A percentile compares a stretch with the other conserved stretches of the same genome.
These are phyloP conservation scores for Tenthredo mesomela DNA, from an alignment of 2,888 invertebrate species.

Conservation along the genomic window DNA sequence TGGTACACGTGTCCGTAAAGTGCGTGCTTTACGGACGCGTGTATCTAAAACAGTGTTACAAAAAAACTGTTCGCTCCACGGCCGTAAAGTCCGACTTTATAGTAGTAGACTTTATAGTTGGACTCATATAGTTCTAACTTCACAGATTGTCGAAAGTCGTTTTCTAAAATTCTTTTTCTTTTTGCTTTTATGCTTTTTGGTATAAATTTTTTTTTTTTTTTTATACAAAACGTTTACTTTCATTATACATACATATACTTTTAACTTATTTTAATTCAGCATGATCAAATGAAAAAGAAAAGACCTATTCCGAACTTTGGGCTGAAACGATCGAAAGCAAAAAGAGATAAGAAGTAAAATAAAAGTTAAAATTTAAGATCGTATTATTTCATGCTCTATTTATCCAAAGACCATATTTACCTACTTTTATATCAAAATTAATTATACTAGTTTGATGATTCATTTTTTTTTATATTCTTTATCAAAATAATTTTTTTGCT, in stretches of 20 bases:
- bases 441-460: slow-evolving; percentile 35
- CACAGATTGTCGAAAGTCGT: background rate
- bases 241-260: background rate
- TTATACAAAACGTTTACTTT: background rate
- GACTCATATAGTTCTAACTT: background rate
- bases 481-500: slow-evolving; percentile 23
- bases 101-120: no score
- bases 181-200: background rate
- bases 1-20: no score
- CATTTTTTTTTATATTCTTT: background rate
- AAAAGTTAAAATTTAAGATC: background rate
- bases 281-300: background rate
- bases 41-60: no score
- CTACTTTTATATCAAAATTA: slow-evolving; percentile 43
- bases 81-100: no score
- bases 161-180: background rate
- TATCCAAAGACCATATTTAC: slow-evolving; percentile 40
- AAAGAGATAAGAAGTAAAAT: background rate
- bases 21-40: no score
- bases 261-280: background rate
- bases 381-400: slow-evolving; percentile 6
- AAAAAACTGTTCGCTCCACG: no score
- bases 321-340: background rate
- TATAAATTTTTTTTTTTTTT: background rate
- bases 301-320: background rate